phyloP scores from a whole-genome alignment of 2,113 vertebrate genomes.

The Pelusios castaneus region DNA sequence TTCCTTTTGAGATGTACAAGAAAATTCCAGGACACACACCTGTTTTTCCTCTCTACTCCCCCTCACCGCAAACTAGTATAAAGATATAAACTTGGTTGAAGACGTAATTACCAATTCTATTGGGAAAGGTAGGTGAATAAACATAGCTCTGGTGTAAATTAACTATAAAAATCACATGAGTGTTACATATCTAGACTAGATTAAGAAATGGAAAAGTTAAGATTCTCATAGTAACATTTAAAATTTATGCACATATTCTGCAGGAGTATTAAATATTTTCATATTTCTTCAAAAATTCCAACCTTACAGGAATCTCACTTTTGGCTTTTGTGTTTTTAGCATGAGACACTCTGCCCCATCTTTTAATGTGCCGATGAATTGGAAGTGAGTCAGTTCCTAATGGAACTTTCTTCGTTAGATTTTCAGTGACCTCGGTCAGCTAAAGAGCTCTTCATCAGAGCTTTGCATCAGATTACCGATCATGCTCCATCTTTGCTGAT shows the following conservation, averaged over 20 bases:
- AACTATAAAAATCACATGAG: background rate
- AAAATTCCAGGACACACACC: background rate
- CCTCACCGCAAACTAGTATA: fast-evolving
- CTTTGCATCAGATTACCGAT: background rate
- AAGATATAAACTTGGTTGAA: background rate
- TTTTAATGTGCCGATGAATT: background rate
- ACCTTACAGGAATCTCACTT: background rate
- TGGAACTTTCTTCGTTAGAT: background rate
- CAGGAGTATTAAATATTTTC: background rate
- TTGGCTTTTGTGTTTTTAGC: background rate
- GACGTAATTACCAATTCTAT: background rate
- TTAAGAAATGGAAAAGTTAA: background rate
- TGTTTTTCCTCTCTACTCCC: background rate
- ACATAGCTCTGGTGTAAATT: background rate
- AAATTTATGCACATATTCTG: background rate
- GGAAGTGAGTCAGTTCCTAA: background rate
- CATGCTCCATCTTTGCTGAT: background rate
- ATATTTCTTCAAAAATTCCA: background rate
- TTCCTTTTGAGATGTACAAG: background rate
- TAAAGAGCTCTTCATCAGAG: background rate
- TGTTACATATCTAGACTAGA: background rate
- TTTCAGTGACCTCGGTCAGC: background rate
- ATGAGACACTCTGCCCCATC: background rate
- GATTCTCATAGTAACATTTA: background rate
- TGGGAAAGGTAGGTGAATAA: background rate